Percentiles rank a stretch among this genome's conserved stretches.
Evolutionary conservation across 2,888 invertebrate species (phyloP).

Genomic region (Megastigmus dorsalis): DNA sequence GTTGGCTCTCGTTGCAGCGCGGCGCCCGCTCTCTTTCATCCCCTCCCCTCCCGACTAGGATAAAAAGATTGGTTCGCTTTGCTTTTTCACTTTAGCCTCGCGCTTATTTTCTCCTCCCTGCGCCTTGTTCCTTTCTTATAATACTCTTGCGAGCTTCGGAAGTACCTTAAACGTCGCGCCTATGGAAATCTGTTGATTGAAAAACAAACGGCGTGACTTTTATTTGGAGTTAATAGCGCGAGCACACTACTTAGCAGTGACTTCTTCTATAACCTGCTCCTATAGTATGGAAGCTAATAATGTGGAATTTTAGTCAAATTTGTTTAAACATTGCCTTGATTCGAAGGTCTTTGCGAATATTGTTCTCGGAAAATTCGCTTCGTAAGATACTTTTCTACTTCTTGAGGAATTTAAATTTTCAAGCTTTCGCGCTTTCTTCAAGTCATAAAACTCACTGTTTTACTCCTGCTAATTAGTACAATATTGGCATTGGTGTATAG

Average conservation of each 20-base stretch:
- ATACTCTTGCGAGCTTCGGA: background rate
- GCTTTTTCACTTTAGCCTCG: too few species aligned
- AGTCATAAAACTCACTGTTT: background rate
- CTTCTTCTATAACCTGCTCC: too few species aligned
- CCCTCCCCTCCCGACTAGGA: slow-evolving; percentile 29
- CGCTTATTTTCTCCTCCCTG: too few species aligned
- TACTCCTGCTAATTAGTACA: slow-evolving; percentile 22
- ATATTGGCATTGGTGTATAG: slow-evolving; percentile 11
- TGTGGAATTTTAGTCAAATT: too few species aligned
- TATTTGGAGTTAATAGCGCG: too few species aligned
- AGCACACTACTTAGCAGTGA: too few species aligned
- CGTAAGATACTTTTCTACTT: background rate
- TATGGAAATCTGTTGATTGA: too few species aligned
- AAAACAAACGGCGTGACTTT: too few species aligned
- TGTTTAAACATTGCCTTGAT: too few species aligned
- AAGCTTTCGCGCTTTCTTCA: background rate
- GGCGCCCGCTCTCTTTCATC: slow-evolving; percentile 43
- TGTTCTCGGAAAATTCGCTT: background rate
- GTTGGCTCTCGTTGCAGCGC: slow-evolving; percentile 61
- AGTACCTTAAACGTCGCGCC: too few species aligned
- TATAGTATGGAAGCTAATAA: too few species aligned
- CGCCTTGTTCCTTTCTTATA: background rate
- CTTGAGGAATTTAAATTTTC: background rate
- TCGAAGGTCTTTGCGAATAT: too few species aligned
- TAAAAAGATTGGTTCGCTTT: slow-evolving; percentile 40